phyloP scores from a whole-genome alignment of 2,113 vertebrate genomes.

The Menura novaehollandiae region DNA sequence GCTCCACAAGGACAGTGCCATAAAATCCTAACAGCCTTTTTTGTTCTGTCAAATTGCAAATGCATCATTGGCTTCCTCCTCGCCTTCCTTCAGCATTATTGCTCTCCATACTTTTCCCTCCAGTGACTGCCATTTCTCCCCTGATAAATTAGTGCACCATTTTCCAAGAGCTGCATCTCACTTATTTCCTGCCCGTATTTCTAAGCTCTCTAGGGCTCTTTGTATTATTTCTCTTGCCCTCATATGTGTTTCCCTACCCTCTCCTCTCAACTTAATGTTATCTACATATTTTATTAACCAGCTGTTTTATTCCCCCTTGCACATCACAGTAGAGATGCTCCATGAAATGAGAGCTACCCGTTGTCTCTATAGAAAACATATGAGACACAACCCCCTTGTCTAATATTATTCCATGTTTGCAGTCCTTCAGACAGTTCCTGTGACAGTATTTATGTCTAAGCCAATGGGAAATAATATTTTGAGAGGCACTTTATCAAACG shows the following conservation, averaged over 20 bases:
- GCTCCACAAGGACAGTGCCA: neutral
- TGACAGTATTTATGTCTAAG: constrained; percentile 24
- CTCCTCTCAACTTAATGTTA: neutral
- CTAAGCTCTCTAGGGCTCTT: neutral
- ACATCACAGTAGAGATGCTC: neutral
- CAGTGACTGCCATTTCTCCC: neutral
- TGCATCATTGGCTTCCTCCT: neutral
- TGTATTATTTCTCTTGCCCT: neutral
- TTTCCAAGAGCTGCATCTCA: constrained; percentile 14
- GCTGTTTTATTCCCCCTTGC: neutral
- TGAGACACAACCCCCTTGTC: neutral
- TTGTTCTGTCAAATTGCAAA: neutral
- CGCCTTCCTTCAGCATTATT: neutral
- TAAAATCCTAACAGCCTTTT: neutral
- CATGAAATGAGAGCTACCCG: neutral
- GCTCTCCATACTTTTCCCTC: neutral
- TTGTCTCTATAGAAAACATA: neutral
- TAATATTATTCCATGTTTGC: constrained; percentile 5
- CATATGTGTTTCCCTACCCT: neutral
- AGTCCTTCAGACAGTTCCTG: neutral
- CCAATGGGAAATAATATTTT: constrained; percentile 22
- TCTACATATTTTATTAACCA: constrained; percentile 41
- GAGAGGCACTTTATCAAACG: neutral
- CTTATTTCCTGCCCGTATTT: neutral
- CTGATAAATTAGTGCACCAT: neutral